Base-by-base conservation (phyloP, 2,888 invertebrate species). In the Isoperla grammatica region DNA sequence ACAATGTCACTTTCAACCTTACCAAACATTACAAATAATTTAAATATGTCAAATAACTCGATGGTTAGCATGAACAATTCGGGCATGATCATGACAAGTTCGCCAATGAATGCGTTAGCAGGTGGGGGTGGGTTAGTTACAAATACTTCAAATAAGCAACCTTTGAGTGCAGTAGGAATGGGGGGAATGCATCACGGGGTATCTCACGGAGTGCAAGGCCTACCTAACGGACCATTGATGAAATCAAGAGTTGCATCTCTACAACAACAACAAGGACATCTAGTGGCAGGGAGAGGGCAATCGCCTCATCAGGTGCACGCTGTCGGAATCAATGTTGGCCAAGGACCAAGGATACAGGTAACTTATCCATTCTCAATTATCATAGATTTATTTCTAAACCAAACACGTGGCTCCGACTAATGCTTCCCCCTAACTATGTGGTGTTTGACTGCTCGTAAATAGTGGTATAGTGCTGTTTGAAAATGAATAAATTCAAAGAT, bases 11-110 rank as follows among this genome's bases (percentile, higher is more conserved):
- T 62, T n/a, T n/a, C n/a, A 59, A 45, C 61, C 11, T 48, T 55
- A 35, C 48, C 56, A 15, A 55, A 53, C 50, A 29, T 29, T 29
- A 29, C 29, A 29, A 29, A 29, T 29, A 29, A 29, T 8, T 6
- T 29, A 29, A 29, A 29, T 8, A 29, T 29, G 29, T 4, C 29
- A 29, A 29, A 29, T 29, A 48, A 48, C 43, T 29, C 58, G 22
- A 48, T 39, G 23, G 58, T 61, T 54, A 43, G 56, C 37, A 56
- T 63, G 69, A 85, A 84, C 62, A 73, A 73, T 69, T 81, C 79
- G 49, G 87, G 86, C 70, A 87, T 90, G 85, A 88, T 90, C 68
- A 88, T 90, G 80, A 88, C 89, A 20, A 90, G 88, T 70, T 86
- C 84, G 70, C 84, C 80, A 70, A 83, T 84, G 79, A 81, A 81